These are phyloP conservation scores for Catharus fuscescens DNA, from an alignment of 2,113 vertebrate species.

Conservation along the genomic window DNA sequence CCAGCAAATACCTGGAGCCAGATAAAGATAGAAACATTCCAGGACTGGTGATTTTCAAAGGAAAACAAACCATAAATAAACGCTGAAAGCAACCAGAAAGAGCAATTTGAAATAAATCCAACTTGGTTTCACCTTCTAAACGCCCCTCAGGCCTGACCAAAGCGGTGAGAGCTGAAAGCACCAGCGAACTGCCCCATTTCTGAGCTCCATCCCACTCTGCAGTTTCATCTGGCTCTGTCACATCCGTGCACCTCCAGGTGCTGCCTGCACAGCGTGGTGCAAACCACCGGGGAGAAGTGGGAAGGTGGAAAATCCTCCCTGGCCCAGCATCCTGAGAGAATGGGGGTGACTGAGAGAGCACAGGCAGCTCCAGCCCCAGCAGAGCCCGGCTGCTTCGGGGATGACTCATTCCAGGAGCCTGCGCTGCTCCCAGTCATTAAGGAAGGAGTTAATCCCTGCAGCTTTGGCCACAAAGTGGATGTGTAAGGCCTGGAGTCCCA, in stretches of 20 bases:
- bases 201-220: not conserved
- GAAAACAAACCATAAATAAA: not conserved
- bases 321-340: fast-evolving
- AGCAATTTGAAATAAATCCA: not conserved
- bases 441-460: constrained; percentile 26
- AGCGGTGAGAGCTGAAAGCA: not conserved
- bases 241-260: not conserved
- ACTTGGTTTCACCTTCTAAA: not conserved
- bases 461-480: not conserved
- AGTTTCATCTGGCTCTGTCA: not conserved
- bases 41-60: not conserved
- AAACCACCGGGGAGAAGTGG: fast-evolving
- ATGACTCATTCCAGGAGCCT: constrained; percentile 15
- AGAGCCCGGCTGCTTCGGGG: not conserved
- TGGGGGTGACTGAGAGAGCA: not conserved
- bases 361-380: not conserved
- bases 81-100: not conserved
- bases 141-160: not conserved
- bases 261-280: fast-evolving
- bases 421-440: not conserved
- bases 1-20: not conserved
- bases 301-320: fast-evolving
- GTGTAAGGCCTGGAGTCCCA: not conserved
- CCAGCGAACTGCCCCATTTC: constrained; percentile 33
- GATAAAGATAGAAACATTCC: not conserved